Conservation (phyloP, 2,888 invertebrate genomes). For the Cephus pulcher region DNA sequence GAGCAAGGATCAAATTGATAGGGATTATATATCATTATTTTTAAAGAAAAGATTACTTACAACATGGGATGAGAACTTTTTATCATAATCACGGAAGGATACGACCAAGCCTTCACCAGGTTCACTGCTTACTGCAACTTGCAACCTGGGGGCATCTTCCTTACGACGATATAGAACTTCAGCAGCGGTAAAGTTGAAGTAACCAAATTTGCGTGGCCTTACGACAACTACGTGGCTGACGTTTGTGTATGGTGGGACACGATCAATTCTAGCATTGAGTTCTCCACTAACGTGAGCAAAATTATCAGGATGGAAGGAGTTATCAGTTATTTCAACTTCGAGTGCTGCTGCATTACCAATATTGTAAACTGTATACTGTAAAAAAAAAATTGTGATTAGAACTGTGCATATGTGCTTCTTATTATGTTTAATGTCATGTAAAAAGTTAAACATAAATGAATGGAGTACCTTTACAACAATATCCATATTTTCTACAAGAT, state of each 20-base stretch:
- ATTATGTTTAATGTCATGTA: no score
- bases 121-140: conserved; percentile 78
- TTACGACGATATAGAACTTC: conserved; percentile 88
- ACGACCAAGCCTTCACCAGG: conserved; percentile 97
- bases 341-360: conserved; percentile 92
- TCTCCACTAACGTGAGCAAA: conserved; percentile 93
- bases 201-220: conserved; percentile 88
- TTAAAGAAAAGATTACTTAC: conserved; percentile 65
- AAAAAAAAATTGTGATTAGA: conserved; percentile 18
- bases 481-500: conserved; percentile 96
- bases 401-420: no score
- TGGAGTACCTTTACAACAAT: conserved; percentile 81
- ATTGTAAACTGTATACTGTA: conserved; percentile 88
- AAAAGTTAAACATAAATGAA: background rate
- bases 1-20: background rate
- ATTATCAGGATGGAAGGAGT: conserved; percentile 91
- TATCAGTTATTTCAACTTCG: conserved; percentile 88
- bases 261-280: conserved; percentile 83
- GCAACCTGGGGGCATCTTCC: conserved; percentile 82
- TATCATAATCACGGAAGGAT: conserved; percentile 92
- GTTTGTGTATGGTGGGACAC: conserved; percentile 93
- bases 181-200: conserved; percentile 97
- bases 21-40: background rate
- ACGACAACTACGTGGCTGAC: conserved; percentile 94
- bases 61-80: conserved; percentile 96